Percentiles rank a stretch among this genome's conserved stretches.
phyloP scores from a whole-genome alignment of 92 coral and sea anemone genomes.

The Virgularia gustaviana region DNA sequence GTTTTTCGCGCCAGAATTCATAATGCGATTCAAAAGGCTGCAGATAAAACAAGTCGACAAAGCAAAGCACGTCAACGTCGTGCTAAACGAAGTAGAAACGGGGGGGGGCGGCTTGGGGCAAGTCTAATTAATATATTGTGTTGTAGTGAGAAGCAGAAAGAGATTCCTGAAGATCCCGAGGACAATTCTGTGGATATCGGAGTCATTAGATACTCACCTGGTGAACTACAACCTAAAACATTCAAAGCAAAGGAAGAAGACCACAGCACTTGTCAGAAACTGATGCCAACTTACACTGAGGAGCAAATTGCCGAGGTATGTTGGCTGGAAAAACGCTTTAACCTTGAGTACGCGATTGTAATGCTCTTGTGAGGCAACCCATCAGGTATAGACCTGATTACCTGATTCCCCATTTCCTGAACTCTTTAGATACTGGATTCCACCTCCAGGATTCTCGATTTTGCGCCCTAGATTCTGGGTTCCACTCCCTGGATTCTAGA shows the following conservation, averaged over 20 bases:
- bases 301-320: slow-evolving; percentile 93
- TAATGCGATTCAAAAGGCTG: no score
- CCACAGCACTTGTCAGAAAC: slow-evolving; percentile 77
- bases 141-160: slow-evolving; percentile 33
- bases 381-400: no score
- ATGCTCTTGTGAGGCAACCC: no score
- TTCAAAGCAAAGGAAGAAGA: slow-evolving; percentile 88
- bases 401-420: no score
- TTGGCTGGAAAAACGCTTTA: no score
- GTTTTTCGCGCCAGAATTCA: no score
- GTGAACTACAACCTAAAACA: slow-evolving; percentile 65
- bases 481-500: no score
- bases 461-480: no score
- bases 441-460: no score
- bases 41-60: no score
- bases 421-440: no score
- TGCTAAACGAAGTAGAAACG: not conserved
- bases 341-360: no score
- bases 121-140: not conserved
- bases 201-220: slow-evolving; percentile 72
- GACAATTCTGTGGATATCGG: slow-evolving; percentile 75
- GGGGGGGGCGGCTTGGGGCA: not conserved
- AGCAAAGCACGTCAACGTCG: not conserved
- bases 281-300: slow-evolving; percentile 88
- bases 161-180: slow-evolving; percentile 51